Evolutionary conservation across 2,113 vertebrate species (phyloP).

Genomic region (Platysteira castanea): DNA sequence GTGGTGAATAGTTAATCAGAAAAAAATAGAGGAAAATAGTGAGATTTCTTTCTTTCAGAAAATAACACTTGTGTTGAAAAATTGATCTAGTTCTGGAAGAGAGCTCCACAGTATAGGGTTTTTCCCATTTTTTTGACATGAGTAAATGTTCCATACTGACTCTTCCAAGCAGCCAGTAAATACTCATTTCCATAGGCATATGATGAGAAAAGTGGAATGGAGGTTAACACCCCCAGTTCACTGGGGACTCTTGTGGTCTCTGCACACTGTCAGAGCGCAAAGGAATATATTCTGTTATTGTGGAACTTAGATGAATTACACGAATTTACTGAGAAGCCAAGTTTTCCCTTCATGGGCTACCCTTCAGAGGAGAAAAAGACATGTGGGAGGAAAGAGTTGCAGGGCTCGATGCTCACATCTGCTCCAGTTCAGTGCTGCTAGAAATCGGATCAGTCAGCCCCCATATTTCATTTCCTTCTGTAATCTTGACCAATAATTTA

Average conservation of each 20-base stretch:
- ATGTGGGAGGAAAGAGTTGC: slow-evolving; percentile 33
- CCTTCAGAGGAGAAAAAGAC: slow-evolving; percentile 9
- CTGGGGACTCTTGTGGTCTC: slow-evolving; percentile 1
- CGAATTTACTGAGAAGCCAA: background rate
- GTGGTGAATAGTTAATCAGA: background rate
- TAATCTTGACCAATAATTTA: slow-evolving; percentile 50
- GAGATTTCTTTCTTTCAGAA: background rate
- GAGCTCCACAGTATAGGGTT: background rate
- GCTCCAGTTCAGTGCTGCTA: slow-evolving; percentile 38
- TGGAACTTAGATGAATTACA: background rate
- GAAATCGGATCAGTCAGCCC: slow-evolving; percentile 1
- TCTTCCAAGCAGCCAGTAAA: slow-evolving; percentile 14
- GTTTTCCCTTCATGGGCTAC: background rate
- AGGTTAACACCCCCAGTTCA: background rate
- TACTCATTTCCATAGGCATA: slow-evolving; percentile 4
- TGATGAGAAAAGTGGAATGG: slow-evolving; percentile 16
- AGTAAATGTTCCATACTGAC: background rate
- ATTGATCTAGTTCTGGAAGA: background rate
- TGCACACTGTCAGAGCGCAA: background rate
- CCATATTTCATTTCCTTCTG: slow-evolving; percentile 47
- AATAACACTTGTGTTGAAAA: background rate
- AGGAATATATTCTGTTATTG: background rate
- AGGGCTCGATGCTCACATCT: background rate
- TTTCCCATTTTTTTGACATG: background rate
- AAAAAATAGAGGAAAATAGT: background rate